Evolutionary conservation across 2,888 invertebrate species (phyloP), one percentile per base, ranked within the genome.

Genomic region (Cheilosia urbana): DNA sequence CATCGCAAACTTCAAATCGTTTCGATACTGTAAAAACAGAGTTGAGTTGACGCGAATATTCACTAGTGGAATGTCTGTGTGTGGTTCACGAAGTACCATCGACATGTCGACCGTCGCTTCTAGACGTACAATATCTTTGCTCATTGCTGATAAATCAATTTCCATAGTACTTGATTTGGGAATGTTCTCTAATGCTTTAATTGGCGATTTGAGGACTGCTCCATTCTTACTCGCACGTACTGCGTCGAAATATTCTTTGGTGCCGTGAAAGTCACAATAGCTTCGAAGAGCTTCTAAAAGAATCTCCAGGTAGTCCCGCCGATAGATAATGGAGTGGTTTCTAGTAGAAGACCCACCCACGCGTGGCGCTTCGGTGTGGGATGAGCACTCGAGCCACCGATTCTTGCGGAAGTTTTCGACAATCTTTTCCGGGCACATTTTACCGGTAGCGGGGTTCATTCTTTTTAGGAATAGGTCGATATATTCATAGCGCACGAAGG

Each of bases 401-500:
- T 89, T 89, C 17, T 88, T 90, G 1, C 89, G 87, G 47, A 91
- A 89, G n/a, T 90, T 89, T 24, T 89, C 87, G 5, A 88, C 84
- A 2, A 92, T 89, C 63, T 92, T 91, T 17, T 89, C 88, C 2
- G 90, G 90, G 0, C 88, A 87, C 79, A 92, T 89, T 0, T 83
- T 69, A 2, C 88, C 87, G 1, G 15, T 2, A 6, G 78, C 69
- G 0, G 81, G 68, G 66, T 88, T 81, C 11, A 88, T 19, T 21
- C 85, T 87, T 2, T 71, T 85, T 13, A 92, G 87, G 49, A 92
- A 90, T 27, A 89, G 88, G 87, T 92, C 89, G 7, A 91, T 89
- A 30, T 90, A 90, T 45, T 90, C 89, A 47, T 87, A 92, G 6
- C 91, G 90, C 3, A 91, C 87, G 81, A 89, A 91, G 0, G 90